These are phyloP conservation scores for Sebastes matsubarae DNA, from an alignment of 2,797 vertebrate genomes.

Conservation along the genomic window DNA sequence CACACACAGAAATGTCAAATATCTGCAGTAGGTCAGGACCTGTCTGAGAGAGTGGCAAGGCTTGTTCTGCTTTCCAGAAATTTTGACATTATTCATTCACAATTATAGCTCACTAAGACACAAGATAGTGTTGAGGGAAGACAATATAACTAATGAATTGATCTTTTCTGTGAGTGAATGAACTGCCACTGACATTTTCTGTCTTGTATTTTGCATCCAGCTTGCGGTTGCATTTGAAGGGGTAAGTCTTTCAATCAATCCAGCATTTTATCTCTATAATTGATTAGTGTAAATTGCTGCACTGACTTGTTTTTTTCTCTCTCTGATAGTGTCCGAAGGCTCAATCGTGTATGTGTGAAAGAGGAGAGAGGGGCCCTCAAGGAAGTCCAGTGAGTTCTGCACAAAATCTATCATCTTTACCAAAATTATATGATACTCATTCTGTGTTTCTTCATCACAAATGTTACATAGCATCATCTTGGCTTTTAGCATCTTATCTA, in stretches of 20 bases:
- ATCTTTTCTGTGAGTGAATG: background rate
- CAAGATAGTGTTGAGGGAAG: background rate
- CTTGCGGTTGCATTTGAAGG: constrained; percentile 58
- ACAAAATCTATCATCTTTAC: background rate
- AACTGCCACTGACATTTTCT: background rate
- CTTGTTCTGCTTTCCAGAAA: constrained; percentile 44
- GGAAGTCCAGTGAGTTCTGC: constrained; percentile 82
- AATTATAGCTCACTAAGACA: background rate
- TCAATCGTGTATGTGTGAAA: constrained; percentile 85
- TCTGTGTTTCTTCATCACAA: background rate
- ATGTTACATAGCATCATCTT: background rate
- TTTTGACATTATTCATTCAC: constrained; percentile 14
- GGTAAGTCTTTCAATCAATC: constrained; percentile 62
- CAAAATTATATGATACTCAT: background rate
- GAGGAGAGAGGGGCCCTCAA: constrained; percentile 82
- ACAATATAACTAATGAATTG: background rate
- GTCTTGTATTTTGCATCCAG: constrained; percentile 61
- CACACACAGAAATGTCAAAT: constrained; percentile 43
- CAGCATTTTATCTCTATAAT: background rate
- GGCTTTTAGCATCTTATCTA: background rate
- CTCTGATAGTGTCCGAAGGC: constrained; percentile 81
- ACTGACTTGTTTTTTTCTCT: background rate
- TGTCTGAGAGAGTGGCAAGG: constrained; percentile 21
- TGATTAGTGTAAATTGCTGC: background rate
- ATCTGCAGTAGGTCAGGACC: constrained; percentile 39